Conservation (phyloP, 23 tunicate species). For the Botrylloides violaceus region DNA sequence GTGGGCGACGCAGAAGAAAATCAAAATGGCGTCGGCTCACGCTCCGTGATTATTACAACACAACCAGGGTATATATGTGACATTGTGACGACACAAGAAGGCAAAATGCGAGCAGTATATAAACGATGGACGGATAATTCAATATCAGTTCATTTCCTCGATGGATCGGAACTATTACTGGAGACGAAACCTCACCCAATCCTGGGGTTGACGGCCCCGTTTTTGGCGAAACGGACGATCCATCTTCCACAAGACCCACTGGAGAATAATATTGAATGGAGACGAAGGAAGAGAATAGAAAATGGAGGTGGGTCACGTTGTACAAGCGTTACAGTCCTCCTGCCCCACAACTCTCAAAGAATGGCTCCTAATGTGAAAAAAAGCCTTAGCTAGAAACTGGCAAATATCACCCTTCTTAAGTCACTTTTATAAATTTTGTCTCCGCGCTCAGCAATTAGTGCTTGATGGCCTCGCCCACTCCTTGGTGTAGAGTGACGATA, state of each 20-base stretch:
- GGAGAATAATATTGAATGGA: conserved; percentile 88
- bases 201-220: conserved; percentile 74
- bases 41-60: conserved; percentile 69
- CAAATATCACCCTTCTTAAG: too few relatives aligned
- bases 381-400: too few relatives aligned
- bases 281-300: conserved; percentile 69
- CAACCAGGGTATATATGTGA: conserved; percentile 89
- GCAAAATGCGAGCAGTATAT: conserved; percentile 64
- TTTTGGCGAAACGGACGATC: conserved; percentile 71
- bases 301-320: conserved; percentile 20
- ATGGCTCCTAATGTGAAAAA: too few relatives aligned
- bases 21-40: conserved; percentile 64
- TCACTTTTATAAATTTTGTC: too few relatives aligned
- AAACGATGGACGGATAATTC: conserved; percentile 89
- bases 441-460: too few relatives aligned
- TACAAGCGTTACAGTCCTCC: too few relatives aligned
- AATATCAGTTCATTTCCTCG: conserved; percentile 66
- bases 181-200: conserved; percentile 91
- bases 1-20: conserved; percentile 18
- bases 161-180: conserved; percentile 59
- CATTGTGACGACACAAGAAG: conserved; percentile 79
- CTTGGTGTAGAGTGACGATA: too few relatives aligned
- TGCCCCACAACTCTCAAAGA: too few relatives aligned
- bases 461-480: too few relatives aligned
- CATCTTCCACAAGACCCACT: conserved; percentile 77